Conservation (phyloP, 2,797 vertebrate species). For the Pipistrellus kuhlii region DNA sequence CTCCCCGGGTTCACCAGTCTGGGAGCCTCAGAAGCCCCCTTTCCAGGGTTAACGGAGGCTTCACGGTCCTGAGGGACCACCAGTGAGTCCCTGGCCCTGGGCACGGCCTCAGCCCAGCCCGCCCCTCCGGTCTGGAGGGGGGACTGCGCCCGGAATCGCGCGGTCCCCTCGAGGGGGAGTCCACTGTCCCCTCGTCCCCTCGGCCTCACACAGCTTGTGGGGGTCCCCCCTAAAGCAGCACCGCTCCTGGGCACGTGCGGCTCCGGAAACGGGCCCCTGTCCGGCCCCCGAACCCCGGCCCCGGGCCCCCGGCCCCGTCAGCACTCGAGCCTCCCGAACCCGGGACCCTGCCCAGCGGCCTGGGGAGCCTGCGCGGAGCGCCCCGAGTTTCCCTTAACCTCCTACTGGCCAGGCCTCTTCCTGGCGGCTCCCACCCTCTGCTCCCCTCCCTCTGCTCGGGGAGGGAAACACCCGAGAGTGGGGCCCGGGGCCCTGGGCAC, state of each 20-base stretch:
- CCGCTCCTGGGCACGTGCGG: neutral
- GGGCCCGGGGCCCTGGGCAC: neutral
- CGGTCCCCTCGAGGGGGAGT: neutral
- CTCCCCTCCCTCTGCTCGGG: neutral
- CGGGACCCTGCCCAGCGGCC: neutral
- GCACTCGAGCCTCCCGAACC: neutral
- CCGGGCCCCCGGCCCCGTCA: too few relatives aligned
- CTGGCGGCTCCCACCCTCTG: neutral
- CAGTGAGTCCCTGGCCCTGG: neutral
- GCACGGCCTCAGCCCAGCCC: neutral
- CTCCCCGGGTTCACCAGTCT: neutral
- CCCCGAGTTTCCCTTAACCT: neutral
- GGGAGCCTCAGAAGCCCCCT: neutral
- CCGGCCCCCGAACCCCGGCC: neutral
- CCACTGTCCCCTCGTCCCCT: too few relatives aligned
- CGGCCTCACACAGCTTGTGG: too few relatives aligned
- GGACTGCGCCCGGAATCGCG: neutral
- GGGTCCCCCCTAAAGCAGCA: neutral
- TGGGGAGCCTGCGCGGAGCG: neutral
- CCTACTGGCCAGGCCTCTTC: neutral
- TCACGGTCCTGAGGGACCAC: neutral
- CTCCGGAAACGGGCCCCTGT: neutral
- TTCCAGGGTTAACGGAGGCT: neutral
- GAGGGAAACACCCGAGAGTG: neutral
- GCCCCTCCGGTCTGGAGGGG: neutral